These are phyloP conservation scores for Augochlora pura DNA, from an alignment of 1,140 invertebrate species.

Conservation along the genomic window DNA sequence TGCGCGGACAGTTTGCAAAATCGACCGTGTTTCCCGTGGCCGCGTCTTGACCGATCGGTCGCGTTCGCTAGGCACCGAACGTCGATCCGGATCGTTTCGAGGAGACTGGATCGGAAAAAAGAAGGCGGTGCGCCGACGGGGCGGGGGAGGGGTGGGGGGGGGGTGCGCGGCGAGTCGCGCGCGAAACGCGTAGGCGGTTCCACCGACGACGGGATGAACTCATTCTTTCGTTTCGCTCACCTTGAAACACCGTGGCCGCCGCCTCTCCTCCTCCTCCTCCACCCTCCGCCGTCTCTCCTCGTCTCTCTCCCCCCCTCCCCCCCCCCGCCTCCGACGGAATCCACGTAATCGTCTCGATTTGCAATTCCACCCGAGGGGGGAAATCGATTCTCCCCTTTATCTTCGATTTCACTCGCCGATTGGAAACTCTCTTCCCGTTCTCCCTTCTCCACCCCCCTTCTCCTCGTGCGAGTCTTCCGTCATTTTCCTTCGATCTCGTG, in stretches of 20 bases:
- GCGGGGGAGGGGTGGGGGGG: too few relatives aligned
- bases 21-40: constrained; percentile 4
- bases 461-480: constrained; percentile 18
- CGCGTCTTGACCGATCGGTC: background rate
- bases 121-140: too few relatives aligned
- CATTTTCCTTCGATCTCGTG: background rate
- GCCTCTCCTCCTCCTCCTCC: too few relatives aligned
- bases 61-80: constrained; percentile 31
- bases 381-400: constrained; percentile 49
- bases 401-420: constrained; percentile 26
- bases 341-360: constrained; percentile 56
- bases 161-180: constrained; percentile 10
- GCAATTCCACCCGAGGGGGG: constrained; percentile 30
- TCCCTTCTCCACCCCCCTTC: too few relatives aligned
- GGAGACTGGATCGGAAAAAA: constrained; percentile 40
- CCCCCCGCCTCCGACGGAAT: constrained; percentile 45
- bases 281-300: too few relatives aligned
- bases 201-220: constrained; percentile 17
- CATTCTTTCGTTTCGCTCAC: constrained; percentile 27
- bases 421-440: constrained; percentile 37
- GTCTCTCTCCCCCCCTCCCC: too few relatives aligned
- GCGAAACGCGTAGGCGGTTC: constrained; percentile 47
- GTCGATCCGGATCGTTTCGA: constrained; percentile 30
- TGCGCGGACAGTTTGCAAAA: constrained; percentile 37
- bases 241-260: constrained; percentile 30